phyloP scores from a whole-genome alignment of 2,888 invertebrate species.

The Coelogynopora nodosa region DNA sequence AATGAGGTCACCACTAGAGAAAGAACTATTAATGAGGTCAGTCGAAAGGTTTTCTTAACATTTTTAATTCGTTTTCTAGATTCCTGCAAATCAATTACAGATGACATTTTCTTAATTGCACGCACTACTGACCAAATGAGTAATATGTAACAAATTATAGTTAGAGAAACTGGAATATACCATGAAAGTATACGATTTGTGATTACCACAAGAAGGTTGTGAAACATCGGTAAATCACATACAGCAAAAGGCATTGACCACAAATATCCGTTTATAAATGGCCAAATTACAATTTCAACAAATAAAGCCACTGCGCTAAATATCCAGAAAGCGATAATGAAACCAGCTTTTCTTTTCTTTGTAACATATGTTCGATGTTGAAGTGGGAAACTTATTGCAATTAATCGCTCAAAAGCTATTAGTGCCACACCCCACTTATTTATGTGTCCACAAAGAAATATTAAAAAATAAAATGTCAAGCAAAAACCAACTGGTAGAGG shows the following conservation, averaged over 20 bases:
- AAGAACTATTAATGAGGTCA: neutral
- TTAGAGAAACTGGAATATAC: neutral
- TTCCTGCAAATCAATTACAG: neutral
- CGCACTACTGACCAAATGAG: neutral
- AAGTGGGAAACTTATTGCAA: neutral
- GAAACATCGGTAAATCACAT: neutral
- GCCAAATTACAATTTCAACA: neutral
- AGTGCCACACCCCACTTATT: neutral
- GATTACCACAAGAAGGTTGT: neutral
- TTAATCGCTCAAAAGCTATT: neutral
- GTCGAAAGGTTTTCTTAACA: neutral
- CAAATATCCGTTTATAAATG: neutral
- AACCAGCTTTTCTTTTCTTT: neutral
- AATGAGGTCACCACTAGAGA: neutral
- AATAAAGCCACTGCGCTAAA: neutral
- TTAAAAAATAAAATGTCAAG: neutral
- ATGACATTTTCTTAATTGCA: neutral
- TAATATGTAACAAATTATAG: neutral
- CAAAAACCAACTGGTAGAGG: neutral
- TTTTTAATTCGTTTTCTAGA: neutral
- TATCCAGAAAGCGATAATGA: neutral
- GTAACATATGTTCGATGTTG: neutral
- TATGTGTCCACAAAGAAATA: neutral
- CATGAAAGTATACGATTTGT: neutral
- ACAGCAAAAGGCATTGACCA: neutral